A percentile compares a stretch with the other conserved stretches of the same genome.
phyloP scores from a whole-genome alignment of 2,797 vertebrate genomes.

The Nannoperca australis region DNA sequence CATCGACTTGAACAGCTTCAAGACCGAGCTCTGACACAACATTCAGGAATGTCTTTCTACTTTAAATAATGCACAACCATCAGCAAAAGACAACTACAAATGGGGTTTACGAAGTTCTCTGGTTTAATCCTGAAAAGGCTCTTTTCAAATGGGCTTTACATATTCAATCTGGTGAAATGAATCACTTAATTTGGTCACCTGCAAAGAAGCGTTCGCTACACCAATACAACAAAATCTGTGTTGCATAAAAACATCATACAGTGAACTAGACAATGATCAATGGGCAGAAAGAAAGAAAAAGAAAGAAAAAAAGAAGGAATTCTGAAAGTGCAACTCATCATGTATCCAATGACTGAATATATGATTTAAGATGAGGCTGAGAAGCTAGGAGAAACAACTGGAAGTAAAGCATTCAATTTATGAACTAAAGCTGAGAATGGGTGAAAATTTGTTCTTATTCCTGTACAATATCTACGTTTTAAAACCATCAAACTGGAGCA shows the following conservation, averaged over 20 bases:
- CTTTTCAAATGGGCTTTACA: constrained; percentile 38
- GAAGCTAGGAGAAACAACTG: constrained; percentile 61
- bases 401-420: constrained; percentile 44
- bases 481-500: constrained; percentile 66
- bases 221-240: constrained; percentile 64
- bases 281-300: no score
- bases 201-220: constrained; percentile 68
- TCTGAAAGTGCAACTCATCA: constrained; percentile 69
- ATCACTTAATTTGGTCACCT: constrained; percentile 67
- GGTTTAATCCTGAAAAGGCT: constrained; percentile 40
- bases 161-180: constrained; percentile 42
- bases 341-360: constrained; percentile 61
- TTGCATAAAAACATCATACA: constrained; percentile 61
- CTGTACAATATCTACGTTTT: constrained; percentile 71
- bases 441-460: constrained; percentile 55
- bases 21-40: constrained; percentile 42
- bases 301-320: constrained; percentile 23
- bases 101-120: constrained; percentile 31
- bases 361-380: constrained; percentile 58
- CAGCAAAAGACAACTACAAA: constrained; percentile 23
- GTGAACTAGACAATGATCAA: constrained; percentile 60
- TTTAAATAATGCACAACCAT: constrained; percentile 46
- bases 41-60: constrained; percentile 80
- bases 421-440: constrained; percentile 62
- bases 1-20: constrained; percentile 27